Percentiles rank a stretch among this genome's conserved stretches.
phyloP scores from a whole-genome alignment of 2,113 vertebrate genomes.

The Elachura formosa region DNA sequence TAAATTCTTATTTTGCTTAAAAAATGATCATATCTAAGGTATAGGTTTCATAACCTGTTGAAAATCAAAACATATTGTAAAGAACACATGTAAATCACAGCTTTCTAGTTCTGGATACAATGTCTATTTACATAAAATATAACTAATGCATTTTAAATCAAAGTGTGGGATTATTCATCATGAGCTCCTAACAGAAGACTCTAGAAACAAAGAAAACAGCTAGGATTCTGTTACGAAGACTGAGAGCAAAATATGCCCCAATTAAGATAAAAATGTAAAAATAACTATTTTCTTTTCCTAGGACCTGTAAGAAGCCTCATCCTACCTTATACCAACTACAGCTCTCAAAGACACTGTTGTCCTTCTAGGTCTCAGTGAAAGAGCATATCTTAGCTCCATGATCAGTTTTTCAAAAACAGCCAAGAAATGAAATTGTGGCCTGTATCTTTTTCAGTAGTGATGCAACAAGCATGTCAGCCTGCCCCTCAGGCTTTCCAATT shows the following conservation, averaged over 20 bases:
- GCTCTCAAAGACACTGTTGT: not conserved
- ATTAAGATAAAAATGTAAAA: not conserved
- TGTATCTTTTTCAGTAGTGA: not conserved
- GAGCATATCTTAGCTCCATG: not conserved
- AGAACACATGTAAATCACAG: not conserved
- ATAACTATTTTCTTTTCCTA: fast-evolving
- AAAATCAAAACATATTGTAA: not conserved
- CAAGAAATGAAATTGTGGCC: not conserved
- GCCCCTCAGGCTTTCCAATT: not conserved
- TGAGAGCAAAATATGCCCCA: not conserved
- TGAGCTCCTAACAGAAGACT: not conserved
- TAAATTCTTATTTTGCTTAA: not conserved
- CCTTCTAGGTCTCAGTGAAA: not conserved
- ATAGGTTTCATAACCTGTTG: not conserved
- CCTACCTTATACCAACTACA: not conserved
- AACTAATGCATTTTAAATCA: not conserved
- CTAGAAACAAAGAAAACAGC: not conserved
- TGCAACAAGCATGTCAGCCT: not conserved
- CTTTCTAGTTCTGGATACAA: not conserved
- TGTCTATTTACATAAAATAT: not conserved
- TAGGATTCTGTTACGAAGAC: not conserved
- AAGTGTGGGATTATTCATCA: not conserved
- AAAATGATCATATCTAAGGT: not conserved
- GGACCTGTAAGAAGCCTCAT: not conserved
- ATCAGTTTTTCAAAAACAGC: not conserved